Conservation (phyloP, 2,888 invertebrate genomes). For the Trypoxylon attenuatum region DNA sequence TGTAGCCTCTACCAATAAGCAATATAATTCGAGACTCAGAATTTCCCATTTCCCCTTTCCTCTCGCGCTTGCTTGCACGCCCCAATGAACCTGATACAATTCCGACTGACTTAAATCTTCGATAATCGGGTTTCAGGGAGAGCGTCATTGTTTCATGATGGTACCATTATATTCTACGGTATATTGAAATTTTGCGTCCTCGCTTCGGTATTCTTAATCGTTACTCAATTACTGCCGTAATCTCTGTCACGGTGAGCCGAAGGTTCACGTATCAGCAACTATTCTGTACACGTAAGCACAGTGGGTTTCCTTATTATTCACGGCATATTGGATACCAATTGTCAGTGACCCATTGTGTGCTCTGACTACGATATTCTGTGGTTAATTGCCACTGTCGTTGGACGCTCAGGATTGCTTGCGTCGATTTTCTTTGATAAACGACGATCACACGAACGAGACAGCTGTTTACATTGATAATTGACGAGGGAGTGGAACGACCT, state of each 20-base stretch:
- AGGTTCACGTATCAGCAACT: no score
- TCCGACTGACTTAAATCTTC: no score
- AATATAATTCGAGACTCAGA: conserved; percentile 14
- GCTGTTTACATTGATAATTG: conserved; percentile 22
- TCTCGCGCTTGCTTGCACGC: no score
- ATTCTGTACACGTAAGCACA: no score
- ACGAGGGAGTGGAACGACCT: conserved; percentile 15
- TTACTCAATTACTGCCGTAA: no score
- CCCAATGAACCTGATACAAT: no score
- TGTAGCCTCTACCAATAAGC: conserved; percentile 21
- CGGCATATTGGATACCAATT: conserved; percentile 32
- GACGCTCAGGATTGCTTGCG: conserved; percentile 21
- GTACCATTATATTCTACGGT: no score
- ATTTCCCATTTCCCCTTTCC: conserved; percentile 1
- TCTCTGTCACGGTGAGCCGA: no score
- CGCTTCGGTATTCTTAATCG: no score
- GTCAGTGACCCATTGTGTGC: conserved; percentile 22
- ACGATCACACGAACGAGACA: conserved; percentile 24
- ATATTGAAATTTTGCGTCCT: no score
- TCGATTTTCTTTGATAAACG: conserved; percentile 11
- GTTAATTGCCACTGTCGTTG: conserved; percentile 29
- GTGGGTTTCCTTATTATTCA: neutral
- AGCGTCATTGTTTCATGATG: no score
- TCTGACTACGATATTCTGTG: conserved; percentile 22
- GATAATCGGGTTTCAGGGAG: no score